These are phyloP conservation scores for Spheniscus mendiculus DNA, from an alignment of 2,113 vertebrate species.

Conservation along the genomic window DNA sequence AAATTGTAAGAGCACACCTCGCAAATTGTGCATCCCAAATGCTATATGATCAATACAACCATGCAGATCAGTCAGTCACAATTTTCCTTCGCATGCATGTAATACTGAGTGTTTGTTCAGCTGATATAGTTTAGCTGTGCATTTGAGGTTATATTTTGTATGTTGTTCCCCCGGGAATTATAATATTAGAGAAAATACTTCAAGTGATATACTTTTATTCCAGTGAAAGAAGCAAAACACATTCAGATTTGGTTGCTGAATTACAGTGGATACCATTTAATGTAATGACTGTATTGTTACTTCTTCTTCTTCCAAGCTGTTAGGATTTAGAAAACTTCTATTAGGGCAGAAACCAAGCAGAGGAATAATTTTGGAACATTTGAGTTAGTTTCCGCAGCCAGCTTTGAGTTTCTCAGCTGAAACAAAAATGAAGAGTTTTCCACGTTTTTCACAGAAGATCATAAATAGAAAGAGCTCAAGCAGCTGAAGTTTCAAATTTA, in stretches of 20 bases:
- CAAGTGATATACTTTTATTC: not conserved
- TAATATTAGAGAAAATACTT: not conserved
- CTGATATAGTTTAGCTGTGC: not conserved
- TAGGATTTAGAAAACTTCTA: not conserved
- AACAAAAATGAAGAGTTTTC: not conserved
- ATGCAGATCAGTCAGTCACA: not conserved
- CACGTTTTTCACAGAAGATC: not conserved
- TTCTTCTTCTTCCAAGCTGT: not conserved
- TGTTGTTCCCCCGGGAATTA: not conserved
- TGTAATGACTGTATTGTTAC: not conserved
- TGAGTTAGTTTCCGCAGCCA: not conserved
- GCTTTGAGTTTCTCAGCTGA: not conserved
- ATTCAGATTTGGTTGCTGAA: not conserved
- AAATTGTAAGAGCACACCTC: not conserved
- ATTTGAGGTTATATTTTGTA: not conserved
- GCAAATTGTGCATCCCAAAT: not conserved
- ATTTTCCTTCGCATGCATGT: not conserved
- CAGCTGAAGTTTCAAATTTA: slow-evolving; percentile 5
- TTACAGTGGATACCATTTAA: not conserved
- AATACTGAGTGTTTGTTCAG: not conserved
- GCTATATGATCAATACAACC: fast-evolving
- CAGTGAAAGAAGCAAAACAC: not conserved
- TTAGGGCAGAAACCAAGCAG: not conserved
- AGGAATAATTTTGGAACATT: not conserved
- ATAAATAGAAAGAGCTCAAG: not conserved